phyloP scores from a whole-genome alignment of 2,797 vertebrate species.

The Pitangus sulphuratus region DNA sequence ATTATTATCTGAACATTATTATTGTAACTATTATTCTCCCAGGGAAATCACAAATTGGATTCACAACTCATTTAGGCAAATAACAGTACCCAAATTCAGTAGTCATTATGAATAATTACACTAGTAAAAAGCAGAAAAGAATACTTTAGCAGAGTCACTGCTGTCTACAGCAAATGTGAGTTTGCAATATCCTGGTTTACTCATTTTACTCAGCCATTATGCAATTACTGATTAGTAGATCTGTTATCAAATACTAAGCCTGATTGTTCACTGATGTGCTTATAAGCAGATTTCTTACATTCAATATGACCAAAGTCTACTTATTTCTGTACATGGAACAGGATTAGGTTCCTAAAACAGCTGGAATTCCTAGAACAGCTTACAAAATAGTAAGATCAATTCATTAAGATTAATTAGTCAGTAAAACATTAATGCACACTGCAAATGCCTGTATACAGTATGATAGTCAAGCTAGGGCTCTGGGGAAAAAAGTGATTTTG shows the following conservation, averaged over 20 bases:
- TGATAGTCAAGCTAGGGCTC: neutral
- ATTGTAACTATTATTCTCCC: neutral
- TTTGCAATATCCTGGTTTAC: neutral
- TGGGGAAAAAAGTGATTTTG: neutral
- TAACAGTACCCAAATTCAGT: neutral
- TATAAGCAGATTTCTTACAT: neutral
- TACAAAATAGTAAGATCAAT: neutral
- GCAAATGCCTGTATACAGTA: neutral
- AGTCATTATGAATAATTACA: neutral
- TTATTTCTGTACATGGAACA: neutral
- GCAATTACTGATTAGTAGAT: neutral
- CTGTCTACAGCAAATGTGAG: neutral
- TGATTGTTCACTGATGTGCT: neutral
- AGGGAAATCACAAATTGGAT: neutral
- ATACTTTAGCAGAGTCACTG: neutral
- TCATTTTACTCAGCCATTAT: neutral
- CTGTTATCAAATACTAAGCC: neutral
- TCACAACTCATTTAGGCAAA: neutral
- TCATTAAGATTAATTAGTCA: conserved; percentile 4
- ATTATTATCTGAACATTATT: neutral
- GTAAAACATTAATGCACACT: neutral
- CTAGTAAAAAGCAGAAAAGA: neutral
- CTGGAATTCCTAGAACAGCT: neutral
- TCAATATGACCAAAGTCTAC: neutral
- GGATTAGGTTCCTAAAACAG: neutral